Evolutionary conservation across 2,888 invertebrate genomes (phyloP).

Genomic region (Spodoptera exigua): DNA sequence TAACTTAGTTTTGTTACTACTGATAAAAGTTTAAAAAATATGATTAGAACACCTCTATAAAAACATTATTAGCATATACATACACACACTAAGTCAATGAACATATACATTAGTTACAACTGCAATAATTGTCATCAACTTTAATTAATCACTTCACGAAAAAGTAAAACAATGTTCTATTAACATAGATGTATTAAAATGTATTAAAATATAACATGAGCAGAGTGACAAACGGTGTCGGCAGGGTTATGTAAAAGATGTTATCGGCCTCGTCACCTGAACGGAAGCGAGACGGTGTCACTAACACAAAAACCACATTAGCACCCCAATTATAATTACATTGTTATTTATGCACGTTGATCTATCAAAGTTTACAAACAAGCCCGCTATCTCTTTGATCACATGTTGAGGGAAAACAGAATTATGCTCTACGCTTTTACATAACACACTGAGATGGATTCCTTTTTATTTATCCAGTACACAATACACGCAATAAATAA

Average conservation of each 20-base stretch:
- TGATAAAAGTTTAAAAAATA: too few species aligned
- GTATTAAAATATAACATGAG: constrained; percentile 61
- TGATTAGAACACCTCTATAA: too few species aligned
- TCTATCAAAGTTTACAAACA: constrained; percentile 65
- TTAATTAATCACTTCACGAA: too few species aligned
- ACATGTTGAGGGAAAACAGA: constrained; percentile 45
- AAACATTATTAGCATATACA: too few species aligned
- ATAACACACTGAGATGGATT: not conserved
- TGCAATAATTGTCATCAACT: too few species aligned
- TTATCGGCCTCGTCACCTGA: constrained; percentile 84
- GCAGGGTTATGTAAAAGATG: constrained; percentile 67
- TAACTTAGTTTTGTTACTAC: too few species aligned
- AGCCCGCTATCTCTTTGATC: constrained; percentile 55
- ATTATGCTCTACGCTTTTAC: constrained; percentile 4
- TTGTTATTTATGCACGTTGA: constrained; percentile 66
- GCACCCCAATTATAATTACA: constrained; percentile 72
- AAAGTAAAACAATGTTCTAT: constrained; percentile 31
- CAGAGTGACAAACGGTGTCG: constrained; percentile 79
- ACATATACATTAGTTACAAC: too few species aligned
- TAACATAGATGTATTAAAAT: constrained; percentile 24
- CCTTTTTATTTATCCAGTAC: constrained; percentile 2
- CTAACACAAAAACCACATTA: constrained; percentile 87
- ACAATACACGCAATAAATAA: constrained; percentile 28
- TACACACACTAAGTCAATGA: too few species aligned
- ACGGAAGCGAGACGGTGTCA: constrained; percentile 78